Evolutionary conservation across 1,140 invertebrate species (phyloP).

Genomic region (Hydropsyche tenuis): DNA sequence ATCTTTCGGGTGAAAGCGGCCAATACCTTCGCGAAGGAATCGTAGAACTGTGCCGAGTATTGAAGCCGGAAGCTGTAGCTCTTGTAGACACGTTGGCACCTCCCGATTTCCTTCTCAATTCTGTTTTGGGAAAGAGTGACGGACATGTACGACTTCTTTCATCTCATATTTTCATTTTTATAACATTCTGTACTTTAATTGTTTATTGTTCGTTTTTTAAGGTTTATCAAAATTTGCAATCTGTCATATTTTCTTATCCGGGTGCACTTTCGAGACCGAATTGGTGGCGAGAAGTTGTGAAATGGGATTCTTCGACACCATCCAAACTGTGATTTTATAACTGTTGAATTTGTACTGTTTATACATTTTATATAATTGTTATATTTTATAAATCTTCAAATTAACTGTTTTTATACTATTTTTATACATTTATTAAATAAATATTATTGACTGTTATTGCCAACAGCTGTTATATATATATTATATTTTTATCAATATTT

Average conservation of each 20-base stretch:
- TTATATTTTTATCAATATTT: too few relatives aligned
- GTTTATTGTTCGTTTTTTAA: constrained; percentile 43
- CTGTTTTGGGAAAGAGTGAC: constrained; percentile 78
- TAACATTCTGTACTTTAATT: not conserved
- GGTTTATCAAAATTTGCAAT: constrained; percentile 68
- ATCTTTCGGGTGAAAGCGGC: constrained; percentile 57
- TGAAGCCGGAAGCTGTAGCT: constrained; percentile 74
- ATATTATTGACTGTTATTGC: not conserved
- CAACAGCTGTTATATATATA: too few relatives aligned
- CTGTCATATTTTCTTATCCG: constrained; percentile 63
- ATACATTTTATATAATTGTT: not conserved
- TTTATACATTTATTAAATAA: too few relatives aligned
- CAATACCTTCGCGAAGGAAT: constrained; percentile 65
- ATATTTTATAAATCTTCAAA: too few relatives aligned
- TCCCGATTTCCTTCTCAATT: constrained; percentile 85
- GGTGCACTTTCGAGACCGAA: constrained; percentile 62
- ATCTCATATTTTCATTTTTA: not conserved
- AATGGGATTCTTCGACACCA: constrained; percentile 48
- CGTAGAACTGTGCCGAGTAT: constrained; percentile 64
- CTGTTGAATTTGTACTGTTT: not conserved
- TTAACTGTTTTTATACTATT: too few relatives aligned
- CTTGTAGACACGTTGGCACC: constrained; percentile 88
- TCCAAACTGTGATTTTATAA: constrained; percentile 15
- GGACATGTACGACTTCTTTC: constrained; percentile 66
- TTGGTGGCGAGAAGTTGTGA: constrained; percentile 70